Conservation (phyloP, 2,797 vertebrate species). For the Hyperoplus lanceolatus region DNA sequence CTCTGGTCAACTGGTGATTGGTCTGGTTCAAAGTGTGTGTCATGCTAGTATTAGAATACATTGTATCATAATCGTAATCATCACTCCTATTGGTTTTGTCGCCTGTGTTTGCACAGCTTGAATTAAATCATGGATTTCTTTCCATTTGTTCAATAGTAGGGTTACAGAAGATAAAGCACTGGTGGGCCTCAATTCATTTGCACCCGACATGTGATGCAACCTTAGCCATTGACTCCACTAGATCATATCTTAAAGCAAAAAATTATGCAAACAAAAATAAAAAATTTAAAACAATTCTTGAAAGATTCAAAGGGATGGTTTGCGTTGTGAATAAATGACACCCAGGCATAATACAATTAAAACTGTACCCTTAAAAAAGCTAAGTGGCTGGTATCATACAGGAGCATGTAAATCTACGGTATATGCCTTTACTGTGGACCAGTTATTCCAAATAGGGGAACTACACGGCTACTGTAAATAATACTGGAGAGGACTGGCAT, state of each 20-base stretch:
- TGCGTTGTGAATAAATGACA: no score
- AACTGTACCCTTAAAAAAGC: not conserved
- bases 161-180: not conserved
- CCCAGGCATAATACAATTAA: no score
- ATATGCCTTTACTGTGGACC: not conserved
- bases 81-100: not conserved
- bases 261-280: not conserved
- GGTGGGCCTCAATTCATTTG: not conserved
- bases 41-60: not conserved
- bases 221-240: not conserved
- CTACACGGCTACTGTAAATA: not conserved
- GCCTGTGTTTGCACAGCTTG: not conserved
- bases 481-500: not conserved
- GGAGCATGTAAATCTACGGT: not conserved
- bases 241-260: constrained; percentile 1
- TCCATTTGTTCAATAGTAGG: not conserved
- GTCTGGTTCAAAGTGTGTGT: not conserved
- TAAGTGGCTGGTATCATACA: not conserved
- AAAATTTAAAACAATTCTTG: not conserved
- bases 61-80: not conserved
- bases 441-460: not conserved
- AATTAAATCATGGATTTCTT: not conserved
- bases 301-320: not conserved
- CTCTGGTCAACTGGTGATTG: not conserved
- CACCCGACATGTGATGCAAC: not conserved